Evolutionary conservation across 2,888 invertebrate genomes (phyloP), one percentile per base, ranked within the genome.

Genomic region (Himalopsyche anomala): DNA sequence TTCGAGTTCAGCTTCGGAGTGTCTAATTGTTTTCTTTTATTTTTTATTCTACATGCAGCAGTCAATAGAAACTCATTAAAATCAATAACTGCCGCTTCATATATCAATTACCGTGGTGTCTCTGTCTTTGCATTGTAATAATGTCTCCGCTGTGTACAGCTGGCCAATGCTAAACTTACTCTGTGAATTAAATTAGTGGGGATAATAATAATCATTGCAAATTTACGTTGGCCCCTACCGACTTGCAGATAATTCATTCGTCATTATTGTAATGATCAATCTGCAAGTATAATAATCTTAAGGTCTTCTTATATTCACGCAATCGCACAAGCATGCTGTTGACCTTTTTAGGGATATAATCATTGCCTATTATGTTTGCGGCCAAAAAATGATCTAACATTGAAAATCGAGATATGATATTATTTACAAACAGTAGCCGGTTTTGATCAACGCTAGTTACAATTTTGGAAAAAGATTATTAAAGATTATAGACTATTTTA

Each of bases 31-130:
- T 74, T 74, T 74, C 36, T 28, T 36, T 51, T 74, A 36, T 74
- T 74, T 74, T 74, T 74, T 38, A 74, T 36, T 38, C 36, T 15
- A 15, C 74, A 74, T 38, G 74, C 62, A 36, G 40, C 80, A 19
- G 80, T 80, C 80, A 80, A 80, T 80, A 80, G 42, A 80, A 40
- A n/a, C 42, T 80, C 80, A 80, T 80, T 80, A 80, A 80, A 80
- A 80, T 80, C 80, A 80, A 80, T 80, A 51, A 80, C 51, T 80
- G 45, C 80, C 45, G 80, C 45, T 80, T 80, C 80, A 45, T 80
- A 45, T 51, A 80, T 45, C 51, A 74, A 74, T 74, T 74, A 74
- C 74, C 38, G 12, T 12, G 36, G 38, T 74, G 74, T 5, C 74
- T 36, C 74, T 74, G 74, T 74, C 74, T 74, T 74, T 8, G 74